Base-by-base conservation (phyloP, 2,888 invertebrate species). In the Archips crataeganus region DNA sequence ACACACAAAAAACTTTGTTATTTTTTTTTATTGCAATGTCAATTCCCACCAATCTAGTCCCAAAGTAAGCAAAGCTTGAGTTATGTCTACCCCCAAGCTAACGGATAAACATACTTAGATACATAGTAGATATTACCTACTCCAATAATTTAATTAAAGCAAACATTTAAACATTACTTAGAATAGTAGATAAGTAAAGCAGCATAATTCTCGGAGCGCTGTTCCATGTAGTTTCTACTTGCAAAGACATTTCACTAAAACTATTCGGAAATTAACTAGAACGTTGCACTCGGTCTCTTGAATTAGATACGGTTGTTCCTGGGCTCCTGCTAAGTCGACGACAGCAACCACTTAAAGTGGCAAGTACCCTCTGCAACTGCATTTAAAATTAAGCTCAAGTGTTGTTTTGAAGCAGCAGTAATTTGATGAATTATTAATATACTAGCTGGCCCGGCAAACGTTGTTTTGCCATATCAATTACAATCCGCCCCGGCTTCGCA, bases 221-320 rank as follows among this genome's bases (percentile, higher is more conserved):
- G 63, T 65, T 63, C 42, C 32, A n/a, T 8, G 54, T 49, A 73
- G 65, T 54, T 60, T 65, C 64, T 45, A 60, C 63, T 63, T 51
- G 60, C 60, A 60, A 60, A 73, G 73, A 59, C 64, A 51, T 71
- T 66, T 61, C 71, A 66, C 66, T 51, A 64, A 45, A 74, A 74
- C 69, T 69, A 69, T 74, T 74, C 60, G 69, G 64, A 74, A 74
- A 74, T 74, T 74, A 74, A 74, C 73, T 60, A 64, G 69, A 69
- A 64, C 64, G 60, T 49, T 59, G 34, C 49, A 42, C 47, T 23
- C 23, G 11, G 23, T 23, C 23, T 42, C 39, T 54, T 39, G 59
- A 23, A 59, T 69, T 74, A 74, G 73, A 60, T 51, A 63, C 49
- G 54, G 68, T 42, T 73, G 62, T 51, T 42, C 47, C 64, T 62